phyloP scores from a whole-genome alignment of 1,140 invertebrate species.

The Periplaneta americana region DNA sequence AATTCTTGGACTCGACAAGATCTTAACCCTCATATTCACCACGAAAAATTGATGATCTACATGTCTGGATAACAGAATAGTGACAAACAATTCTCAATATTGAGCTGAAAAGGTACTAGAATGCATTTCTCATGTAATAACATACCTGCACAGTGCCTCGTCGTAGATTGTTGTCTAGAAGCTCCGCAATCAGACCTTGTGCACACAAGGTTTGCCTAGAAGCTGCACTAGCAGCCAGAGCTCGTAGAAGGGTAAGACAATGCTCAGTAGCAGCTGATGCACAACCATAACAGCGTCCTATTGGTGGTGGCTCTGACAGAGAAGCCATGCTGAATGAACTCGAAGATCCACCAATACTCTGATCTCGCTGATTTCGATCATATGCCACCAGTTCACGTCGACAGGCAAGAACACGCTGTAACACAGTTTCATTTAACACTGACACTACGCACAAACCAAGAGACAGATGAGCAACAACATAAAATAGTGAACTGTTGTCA shows the following conservation, averaged over 20 bases:
- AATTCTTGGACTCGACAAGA: too few relatives aligned
- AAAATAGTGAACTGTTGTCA: too few relatives aligned
- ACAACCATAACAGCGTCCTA: slow-evolving; percentile 75
- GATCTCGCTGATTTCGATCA: slow-evolving; percentile 72
- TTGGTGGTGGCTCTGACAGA: slow-evolving; percentile 21
- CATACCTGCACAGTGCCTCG: slow-evolving; percentile 59
- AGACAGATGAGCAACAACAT: too few relatives aligned
- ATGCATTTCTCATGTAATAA: neutral
- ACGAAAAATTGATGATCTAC: too few relatives aligned
- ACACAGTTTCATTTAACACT: too few relatives aligned
- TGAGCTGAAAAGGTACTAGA: too few relatives aligned
- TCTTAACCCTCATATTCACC: too few relatives aligned
- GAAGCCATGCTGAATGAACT: slow-evolving; percentile 29
- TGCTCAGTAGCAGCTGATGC: slow-evolving; percentile 85
- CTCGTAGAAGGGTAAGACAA: slow-evolving; percentile 85
- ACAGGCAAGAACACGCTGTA: slow-evolving; percentile 79
- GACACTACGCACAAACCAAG: too few relatives aligned
- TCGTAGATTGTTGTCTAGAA: slow-evolving; percentile 86
- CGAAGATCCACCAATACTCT: slow-evolving; percentile 29
- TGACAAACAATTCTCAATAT: too few relatives aligned
- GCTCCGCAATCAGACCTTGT: slow-evolving; percentile 82
- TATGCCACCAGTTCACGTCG: slow-evolving; percentile 88
- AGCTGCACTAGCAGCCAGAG: slow-evolving; percentile 78
- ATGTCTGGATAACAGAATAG: too few relatives aligned
- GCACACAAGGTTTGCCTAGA: slow-evolving; percentile 75